Conservation (phyloP, 2,113 vertebrate genomes). For the Eretmodus cyanostictus region DNA sequence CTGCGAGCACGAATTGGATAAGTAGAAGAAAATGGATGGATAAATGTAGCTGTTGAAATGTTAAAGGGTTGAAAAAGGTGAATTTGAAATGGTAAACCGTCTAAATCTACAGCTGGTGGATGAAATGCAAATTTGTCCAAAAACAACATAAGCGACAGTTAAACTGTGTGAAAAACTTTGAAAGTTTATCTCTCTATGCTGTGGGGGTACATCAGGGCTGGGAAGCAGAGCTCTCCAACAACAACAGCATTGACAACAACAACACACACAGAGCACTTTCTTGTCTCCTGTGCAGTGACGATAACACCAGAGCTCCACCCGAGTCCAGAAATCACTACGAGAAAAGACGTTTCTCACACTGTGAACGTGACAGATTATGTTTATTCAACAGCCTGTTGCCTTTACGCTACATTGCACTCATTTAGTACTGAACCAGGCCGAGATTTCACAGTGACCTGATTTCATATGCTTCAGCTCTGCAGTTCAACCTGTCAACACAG, state of each 20-base stretch:
- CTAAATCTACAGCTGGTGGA: not conserved
- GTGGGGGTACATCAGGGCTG: not conserved
- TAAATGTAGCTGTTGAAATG: not conserved
- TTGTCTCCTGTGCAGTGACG: not conserved
- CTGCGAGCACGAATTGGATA: not conserved
- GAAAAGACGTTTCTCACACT: not conserved
- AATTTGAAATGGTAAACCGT: not conserved
- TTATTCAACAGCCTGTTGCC: constrained; percentile 13
- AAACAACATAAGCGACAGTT: not conserved
- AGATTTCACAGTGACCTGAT: constrained; percentile 48
- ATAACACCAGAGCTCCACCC: not conserved
- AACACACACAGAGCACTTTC: not conserved
- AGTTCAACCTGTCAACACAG: not conserved
- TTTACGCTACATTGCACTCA: constrained; percentile 15
- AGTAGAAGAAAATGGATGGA: not conserved
- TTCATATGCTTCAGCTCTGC: not conserved
- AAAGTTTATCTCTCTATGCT: not conserved
- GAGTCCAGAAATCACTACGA: not conserved
- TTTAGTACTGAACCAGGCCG: constrained; percentile 2
- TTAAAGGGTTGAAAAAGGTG: not conserved
- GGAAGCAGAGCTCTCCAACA: not conserved
- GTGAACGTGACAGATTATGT: constrained; percentile 7
- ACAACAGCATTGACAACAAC: not conserved
- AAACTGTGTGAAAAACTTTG: not conserved
- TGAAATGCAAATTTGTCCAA: not conserved